Conservation (phyloP, 1,140 invertebrate genomes). For the Drosophila bocqueti region DNA sequence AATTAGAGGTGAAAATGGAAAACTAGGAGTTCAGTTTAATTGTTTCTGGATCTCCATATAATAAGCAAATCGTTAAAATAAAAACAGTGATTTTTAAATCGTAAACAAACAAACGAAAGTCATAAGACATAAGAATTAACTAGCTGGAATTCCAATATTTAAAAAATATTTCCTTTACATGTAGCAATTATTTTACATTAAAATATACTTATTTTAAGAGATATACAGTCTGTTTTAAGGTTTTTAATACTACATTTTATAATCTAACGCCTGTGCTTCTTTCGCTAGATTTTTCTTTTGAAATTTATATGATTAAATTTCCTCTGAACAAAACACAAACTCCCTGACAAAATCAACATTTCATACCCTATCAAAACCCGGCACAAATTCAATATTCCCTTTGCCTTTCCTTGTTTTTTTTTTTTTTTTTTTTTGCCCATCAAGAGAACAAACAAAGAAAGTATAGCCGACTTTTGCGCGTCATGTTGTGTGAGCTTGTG, state of each 20-base stretch:
- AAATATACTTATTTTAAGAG: neutral
- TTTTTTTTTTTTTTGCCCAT: neutral
- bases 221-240: too few relatives aligned
- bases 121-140: neutral
- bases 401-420: neutral
- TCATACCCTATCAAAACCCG: conserved; percentile 23
- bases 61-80: too few relatives aligned
- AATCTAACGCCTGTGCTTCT: neutral
- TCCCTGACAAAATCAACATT: conserved; percentile 24
- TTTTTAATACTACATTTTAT: neutral
- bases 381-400: conserved; percentile 43
- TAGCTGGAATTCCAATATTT: neutral
- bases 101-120: neutral
- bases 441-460: conserved; percentile 26
- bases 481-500: conserved; percentile 14
- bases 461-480: conserved; percentile 58
- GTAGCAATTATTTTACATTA: neutral
- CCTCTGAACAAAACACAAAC: neutral
- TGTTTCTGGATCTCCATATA: too few relatives aligned
- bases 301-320: conserved; percentile 6
- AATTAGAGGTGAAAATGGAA: too few relatives aligned
- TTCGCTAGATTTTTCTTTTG: neutral
- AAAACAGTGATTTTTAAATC: neutral
- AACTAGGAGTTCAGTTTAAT: too few relatives aligned
- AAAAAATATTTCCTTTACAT: neutral